A percentile compares a stretch with the other conserved stretches of the same genome.
Conservation (phyloP, 2,797 vertebrate species). For the Bradypodion pumilum region DNA sequence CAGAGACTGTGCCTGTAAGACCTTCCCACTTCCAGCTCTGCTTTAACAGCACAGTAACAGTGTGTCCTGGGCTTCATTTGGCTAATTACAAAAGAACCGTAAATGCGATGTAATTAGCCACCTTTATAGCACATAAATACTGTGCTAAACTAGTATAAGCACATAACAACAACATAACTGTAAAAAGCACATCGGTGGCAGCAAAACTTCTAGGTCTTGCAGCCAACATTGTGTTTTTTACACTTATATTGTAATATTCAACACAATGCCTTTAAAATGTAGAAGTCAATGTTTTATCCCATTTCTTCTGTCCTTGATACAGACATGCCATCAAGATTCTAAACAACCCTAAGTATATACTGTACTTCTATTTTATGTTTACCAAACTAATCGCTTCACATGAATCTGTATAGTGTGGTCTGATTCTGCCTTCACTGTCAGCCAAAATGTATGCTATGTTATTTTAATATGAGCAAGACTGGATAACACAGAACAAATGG, state of each 20-base stretch:
- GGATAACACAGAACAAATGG: constrained; percentile 10
- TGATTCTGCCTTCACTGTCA: not conserved
- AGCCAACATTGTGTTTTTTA: not conserved
- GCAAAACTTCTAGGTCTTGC: too few relatives aligned
- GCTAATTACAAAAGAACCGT: not conserved
- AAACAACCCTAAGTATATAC: not conserved
- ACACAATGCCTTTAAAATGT: not conserved
- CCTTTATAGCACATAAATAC: too few relatives aligned
- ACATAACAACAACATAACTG: too few relatives aligned
- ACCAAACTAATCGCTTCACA: not conserved
- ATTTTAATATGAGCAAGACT: constrained; percentile 11
- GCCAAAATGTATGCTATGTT: constrained; percentile 7
- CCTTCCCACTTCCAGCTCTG: too few relatives aligned
- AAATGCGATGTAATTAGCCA: not conserved
- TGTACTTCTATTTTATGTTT: not conserved
- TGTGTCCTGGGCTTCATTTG: not conserved
- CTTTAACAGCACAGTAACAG: too few relatives aligned
- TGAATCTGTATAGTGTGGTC: not conserved
- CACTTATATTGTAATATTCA: not conserved
- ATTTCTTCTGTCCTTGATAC: not conserved
- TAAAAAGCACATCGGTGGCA: too few relatives aligned
- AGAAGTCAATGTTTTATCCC: not conserved
- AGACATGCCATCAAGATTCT: too few relatives aligned
- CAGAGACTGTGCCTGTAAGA: too few relatives aligned
- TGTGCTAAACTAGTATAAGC: too few relatives aligned